Conservation (phyloP, 2,888 invertebrate species). For the Apodemia zela region DNA sequence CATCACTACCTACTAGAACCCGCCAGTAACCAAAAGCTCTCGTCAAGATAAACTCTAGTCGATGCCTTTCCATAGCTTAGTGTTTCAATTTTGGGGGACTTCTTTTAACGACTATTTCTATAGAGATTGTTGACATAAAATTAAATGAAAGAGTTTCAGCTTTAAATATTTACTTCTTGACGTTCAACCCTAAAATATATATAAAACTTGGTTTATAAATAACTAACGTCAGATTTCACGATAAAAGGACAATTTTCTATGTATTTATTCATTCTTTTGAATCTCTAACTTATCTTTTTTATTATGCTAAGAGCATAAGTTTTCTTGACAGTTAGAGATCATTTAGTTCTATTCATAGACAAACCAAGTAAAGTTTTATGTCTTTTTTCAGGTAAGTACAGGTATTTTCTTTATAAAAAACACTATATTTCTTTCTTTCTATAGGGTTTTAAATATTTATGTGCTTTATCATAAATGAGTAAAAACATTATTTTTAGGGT, state of each 20-base stretch:
- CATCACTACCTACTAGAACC: background rate
- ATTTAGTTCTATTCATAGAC: too few relatives aligned
- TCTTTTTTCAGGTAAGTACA: too few relatives aligned
- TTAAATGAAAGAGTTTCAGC: slow-evolving; percentile 5
- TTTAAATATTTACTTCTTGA: slow-evolving; percentile 9
- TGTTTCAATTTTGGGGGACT: slow-evolving; percentile 14
- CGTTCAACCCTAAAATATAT: slow-evolving; percentile 2
- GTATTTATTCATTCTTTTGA: background rate
- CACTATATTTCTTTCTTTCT: too few relatives aligned
- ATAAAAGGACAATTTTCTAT: background rate
- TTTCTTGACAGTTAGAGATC: too few relatives aligned
- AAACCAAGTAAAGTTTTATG: too few relatives aligned
- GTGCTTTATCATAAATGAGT: too few relatives aligned
- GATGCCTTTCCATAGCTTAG: background rate
- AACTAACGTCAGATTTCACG: background rate
- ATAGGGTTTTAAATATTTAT: too few relatives aligned
- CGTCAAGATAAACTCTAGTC: background rate
- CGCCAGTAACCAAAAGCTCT: slow-evolving; percentile 4
- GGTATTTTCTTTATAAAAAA: too few relatives aligned
- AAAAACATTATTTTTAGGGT: too few relatives aligned
- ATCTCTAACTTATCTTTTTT: background rate
- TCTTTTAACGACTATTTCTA: slow-evolving; percentile 14
- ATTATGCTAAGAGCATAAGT: too few relatives aligned
- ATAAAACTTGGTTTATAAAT: slow-evolving; percentile 7
- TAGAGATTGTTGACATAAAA: slow-evolving; percentile 14